Conservation (phyloP, 2,797 vertebrate genomes). For the Pogonophryne albipinna region DNA sequence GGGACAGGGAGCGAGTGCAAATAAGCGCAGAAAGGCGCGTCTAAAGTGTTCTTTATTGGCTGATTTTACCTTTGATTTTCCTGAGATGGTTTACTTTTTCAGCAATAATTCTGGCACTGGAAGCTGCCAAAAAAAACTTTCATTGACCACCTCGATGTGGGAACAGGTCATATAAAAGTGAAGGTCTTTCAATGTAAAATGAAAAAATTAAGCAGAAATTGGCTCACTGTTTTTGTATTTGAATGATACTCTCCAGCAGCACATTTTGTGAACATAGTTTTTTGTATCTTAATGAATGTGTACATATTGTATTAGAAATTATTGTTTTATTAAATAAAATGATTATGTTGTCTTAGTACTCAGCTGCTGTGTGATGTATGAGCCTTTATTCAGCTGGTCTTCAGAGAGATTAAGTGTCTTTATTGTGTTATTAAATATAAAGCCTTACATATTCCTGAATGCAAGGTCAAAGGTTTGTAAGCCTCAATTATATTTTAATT, state of each 20-base stretch:
- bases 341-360: slow-evolving; percentile 3
- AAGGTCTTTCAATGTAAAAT: slow-evolving; percentile 26
- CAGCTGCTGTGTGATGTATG: neutral
- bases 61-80: neutral
- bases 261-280: slow-evolving; percentile 22
- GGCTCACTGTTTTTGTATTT: slow-evolving; percentile 33
- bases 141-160: neutral
- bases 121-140: neutral
- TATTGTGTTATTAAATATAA: neutral
- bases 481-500: neutral
- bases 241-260: neutral
- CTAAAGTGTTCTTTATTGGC: slow-evolving; percentile 13
- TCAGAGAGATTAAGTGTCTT: neutral
- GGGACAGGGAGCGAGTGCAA: slow-evolving; percentile 55
- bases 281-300: slow-evolving; percentile 46
- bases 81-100: neutral
- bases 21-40: slow-evolving; percentile 56
- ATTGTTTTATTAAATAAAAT: slow-evolving; percentile 65
- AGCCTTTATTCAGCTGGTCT: neutral
- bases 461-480: neutral
- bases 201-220: neutral
- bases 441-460: neutral
- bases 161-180: slow-evolving; percentile 17
- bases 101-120: neutral
- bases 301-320: slow-evolving; percentile 48